Evolutionary conservation across 2,888 invertebrate genomes (phyloP).

Genomic region (Eristalis arbustorum): DNA sequence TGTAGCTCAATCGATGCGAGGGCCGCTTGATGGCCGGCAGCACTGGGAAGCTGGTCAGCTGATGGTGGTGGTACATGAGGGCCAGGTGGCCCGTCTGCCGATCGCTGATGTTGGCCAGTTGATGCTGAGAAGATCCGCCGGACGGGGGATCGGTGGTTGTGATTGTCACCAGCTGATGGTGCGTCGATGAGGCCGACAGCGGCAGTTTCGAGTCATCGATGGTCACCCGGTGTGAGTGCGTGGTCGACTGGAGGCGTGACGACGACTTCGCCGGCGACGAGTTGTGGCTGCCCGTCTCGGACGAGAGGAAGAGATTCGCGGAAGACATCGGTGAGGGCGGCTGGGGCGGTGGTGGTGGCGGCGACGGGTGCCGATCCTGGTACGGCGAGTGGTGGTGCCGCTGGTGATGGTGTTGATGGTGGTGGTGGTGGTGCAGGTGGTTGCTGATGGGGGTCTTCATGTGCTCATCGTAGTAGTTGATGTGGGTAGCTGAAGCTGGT

Average conservation of each 20-base stretch:
- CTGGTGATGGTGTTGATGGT: slow-evolving; percentile 77
- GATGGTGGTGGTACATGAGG: slow-evolving; percentile 80
- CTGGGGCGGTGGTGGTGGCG: slow-evolving; percentile 77
- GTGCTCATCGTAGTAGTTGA: slow-evolving; percentile 72
- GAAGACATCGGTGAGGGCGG: slow-evolving; percentile 88
- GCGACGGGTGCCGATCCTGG: slow-evolving; percentile 70
- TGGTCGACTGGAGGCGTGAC: slow-evolving; percentile 76
- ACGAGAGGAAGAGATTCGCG: slow-evolving; percentile 87
- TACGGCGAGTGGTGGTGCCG: slow-evolving; percentile 79
- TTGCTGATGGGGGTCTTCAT: slow-evolving; percentile 76
- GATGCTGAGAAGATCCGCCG: slow-evolving; percentile 74
- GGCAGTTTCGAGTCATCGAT: slow-evolving; percentile 80
- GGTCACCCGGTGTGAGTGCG: slow-evolving; percentile 78
- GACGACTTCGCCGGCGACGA: slow-evolving; percentile 82
- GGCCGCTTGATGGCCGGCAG: slow-evolving; percentile 79
- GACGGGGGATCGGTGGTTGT: slow-evolving; percentile 75
- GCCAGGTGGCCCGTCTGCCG: slow-evolving; percentile 78
- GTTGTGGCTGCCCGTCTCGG: slow-evolving; percentile 87
- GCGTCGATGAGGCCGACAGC: slow-evolving; percentile 74
- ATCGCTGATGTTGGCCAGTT: slow-evolving; percentile 73
- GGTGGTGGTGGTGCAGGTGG: slow-evolving; percentile 78
- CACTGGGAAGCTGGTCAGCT: slow-evolving; percentile 79
- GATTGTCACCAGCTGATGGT: slow-evolving; percentile 73
- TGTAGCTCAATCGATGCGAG: slow-evolving; percentile 78
- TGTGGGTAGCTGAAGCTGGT: slow-evolving; percentile 72